Conservation (phyloP, 2,797 vertebrate species). For the Mus caroli region DNA sequence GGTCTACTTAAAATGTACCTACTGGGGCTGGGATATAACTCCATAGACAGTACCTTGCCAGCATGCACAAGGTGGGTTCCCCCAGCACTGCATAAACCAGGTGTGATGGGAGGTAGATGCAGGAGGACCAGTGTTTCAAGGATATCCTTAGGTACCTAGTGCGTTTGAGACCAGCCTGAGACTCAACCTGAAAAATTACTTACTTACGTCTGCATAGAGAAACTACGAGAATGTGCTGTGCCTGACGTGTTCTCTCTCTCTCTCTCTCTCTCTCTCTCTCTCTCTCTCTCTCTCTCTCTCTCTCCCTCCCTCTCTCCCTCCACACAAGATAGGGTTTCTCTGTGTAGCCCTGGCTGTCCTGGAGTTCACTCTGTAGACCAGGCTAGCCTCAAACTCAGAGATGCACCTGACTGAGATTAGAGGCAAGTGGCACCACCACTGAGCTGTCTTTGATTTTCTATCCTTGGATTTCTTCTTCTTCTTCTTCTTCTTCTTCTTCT, state of each 20-base stretch:
- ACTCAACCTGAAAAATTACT: background rate
- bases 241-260: too few species aligned
- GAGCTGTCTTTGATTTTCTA: background rate
- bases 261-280: too few species aligned
- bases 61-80: background rate
- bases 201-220: background rate
- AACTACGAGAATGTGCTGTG: background rate
- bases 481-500: too few species aligned
- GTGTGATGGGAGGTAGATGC: background rate
- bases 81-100: background rate
- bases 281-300: too few species aligned
- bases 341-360: background rate
- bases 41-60: background rate
- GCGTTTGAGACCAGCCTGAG: background rate
- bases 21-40: background rate
- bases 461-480: background rate
- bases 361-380: background rate
- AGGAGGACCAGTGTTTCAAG: background rate
- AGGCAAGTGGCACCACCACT: background rate
- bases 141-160: background rate
- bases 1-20: background rate
- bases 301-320: too few species aligned
- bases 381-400: background rate
- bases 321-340: background rate
- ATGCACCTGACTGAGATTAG: background rate